Evolutionary conservation across 2,797 vertebrate species (phyloP).

Genomic region (Huso huso): DNA sequence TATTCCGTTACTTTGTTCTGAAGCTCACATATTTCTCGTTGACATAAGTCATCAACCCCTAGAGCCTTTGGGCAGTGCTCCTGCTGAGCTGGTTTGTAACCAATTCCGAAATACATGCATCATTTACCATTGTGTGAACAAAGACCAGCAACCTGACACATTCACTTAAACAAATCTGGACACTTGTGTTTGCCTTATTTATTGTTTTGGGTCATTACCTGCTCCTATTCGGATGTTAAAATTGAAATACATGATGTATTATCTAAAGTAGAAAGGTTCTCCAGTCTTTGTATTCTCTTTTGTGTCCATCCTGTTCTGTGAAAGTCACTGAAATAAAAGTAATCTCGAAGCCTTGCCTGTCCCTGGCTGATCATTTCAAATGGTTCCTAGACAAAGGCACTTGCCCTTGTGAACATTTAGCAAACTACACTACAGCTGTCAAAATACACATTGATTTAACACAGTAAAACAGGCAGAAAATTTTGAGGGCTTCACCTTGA

Average conservation of each 20-base stretch:
- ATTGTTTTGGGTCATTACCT: slow-evolving; percentile 8
- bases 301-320: neutral
- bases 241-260: slow-evolving; percentile 11
- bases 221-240: slow-evolving; percentile 5
- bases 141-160: slow-evolving; percentile 10
- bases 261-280: slow-evolving; percentile 6
- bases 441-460: slow-evolving; percentile 46
- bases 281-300: neutral
- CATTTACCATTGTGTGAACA: slow-evolving; percentile 9
- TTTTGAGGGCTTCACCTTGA: slow-evolving; percentile 51
- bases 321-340: slow-evolving; percentile 12
- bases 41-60: neutral
- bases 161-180: slow-evolving; percentile 9
- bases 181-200: neutral
- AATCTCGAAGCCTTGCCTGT: slow-evolving; percentile 7
- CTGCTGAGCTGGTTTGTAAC: slow-evolving; percentile 5
- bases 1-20: neutral
- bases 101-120: slow-evolving; percentile 18
- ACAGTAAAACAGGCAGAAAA: slow-evolving; percentile 46
- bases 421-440: slow-evolving; percentile 15
- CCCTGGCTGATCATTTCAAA: slow-evolving; percentile 10
- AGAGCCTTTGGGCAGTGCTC: slow-evolving; percentile 3
- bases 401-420: slow-evolving; percentile 10
- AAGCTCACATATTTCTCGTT: neutral
- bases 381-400: slow-evolving; percentile 12